Evolutionary conservation across 2,113 vertebrate species (phyloP).

Genomic region (Plotosus lineatus): DNA sequence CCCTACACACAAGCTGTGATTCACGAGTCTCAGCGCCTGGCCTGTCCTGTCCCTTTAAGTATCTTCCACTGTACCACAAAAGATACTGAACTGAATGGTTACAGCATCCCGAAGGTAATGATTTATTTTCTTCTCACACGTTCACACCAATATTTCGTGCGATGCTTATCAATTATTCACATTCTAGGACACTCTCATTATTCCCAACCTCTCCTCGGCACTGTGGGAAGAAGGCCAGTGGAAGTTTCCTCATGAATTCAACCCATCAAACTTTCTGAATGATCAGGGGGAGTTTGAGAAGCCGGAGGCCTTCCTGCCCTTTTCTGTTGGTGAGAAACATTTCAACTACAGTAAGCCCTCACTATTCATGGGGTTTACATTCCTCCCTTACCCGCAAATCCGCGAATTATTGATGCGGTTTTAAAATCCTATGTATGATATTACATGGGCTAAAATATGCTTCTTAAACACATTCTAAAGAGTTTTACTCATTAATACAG

Average conservation of each 20-base stretch:
- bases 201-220: constrained; percentile 74
- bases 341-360: too few species aligned
- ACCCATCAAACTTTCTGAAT: constrained; percentile 50
- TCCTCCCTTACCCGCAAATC: too few species aligned
- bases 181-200: constrained; percentile 70
- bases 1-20: constrained; percentile 58
- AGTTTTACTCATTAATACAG: too few species aligned
- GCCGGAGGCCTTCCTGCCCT: constrained; percentile 45
- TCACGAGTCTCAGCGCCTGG: constrained; percentile 59
- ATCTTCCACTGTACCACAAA: constrained; percentile 56
- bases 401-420: too few species aligned
- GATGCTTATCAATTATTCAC: neutral
- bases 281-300: constrained; percentile 45
- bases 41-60: constrained; percentile 55
- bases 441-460: too few species aligned
- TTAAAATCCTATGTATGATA: too few species aligned
- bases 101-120: constrained; percentile 61
- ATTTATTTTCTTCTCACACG: constrained; percentile 56
- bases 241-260: constrained; percentile 68
- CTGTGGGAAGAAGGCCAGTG: constrained; percentile 74
- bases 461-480: too few species aligned
- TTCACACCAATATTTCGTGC: neutral
- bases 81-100: constrained; percentile 61
- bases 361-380: too few species aligned
- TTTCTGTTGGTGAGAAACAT: constrained; percentile 47